Evolutionary conservation across 2,888 invertebrate genomes (phyloP), one percentile per base, ranked within the genome.

Genomic region (Cephus nigrinus): DNA sequence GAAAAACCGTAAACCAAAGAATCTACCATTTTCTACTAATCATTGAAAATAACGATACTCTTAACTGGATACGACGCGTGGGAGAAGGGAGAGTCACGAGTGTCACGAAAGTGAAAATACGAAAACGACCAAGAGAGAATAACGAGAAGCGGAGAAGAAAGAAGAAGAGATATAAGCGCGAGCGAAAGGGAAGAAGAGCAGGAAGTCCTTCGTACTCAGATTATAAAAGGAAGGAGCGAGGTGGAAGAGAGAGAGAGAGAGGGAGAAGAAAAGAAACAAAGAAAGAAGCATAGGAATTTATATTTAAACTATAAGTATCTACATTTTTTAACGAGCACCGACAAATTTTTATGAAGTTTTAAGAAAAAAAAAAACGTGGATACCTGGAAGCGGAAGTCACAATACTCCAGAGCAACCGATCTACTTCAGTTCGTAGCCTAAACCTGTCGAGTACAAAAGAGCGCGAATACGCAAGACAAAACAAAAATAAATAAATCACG

Each of bases 381-480:
- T 36, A 33, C 32, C n/a, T 33, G 74, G 23, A 33, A 74, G 23
- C n/a, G 34, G 36, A 40, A 36, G 36, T 68, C 32, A 75, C 55
- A 75, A 75, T 71, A 76, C 69, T 82, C 80, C 82, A 82, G 84
- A 86, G 86, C 82, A 90, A 90, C 90, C 88, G 87, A 90, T 90
- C 89, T 90, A 91, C 90, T 91, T 90, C 90, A 91, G 87, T 90
- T 90, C 88, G 90, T 90, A 91, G 91, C 91, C 91, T 91, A 91
- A 91, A 91, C 91, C 91, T 91, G 91, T 90, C 89, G 89, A 91
- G 91, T 91, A 91, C 91, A 91, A 90, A 88, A 75, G 73, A 77
- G 80, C 33, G 78, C 78, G 76, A 79, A 72, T 80, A 82, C 78
- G 80, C 76, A 84, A 81, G 80, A 82, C 82, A 75, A 82, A 81